Evolutionary conservation across 2,888 invertebrate genomes (phyloP), one percentile per base, ranked within the genome.

Genomic region (Noctua pronuba): DNA sequence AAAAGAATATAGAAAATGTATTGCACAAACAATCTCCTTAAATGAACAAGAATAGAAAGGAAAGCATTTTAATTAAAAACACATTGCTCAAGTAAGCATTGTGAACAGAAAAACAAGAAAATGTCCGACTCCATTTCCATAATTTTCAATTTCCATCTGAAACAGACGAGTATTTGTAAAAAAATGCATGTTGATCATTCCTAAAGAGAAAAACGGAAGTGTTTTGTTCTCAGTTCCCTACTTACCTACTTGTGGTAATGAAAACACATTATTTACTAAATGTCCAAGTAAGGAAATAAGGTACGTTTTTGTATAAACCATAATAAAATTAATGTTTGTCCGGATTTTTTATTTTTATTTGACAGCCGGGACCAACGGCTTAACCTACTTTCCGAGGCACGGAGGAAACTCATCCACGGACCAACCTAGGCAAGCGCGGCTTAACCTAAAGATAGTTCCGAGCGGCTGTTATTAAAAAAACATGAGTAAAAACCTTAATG

Each of bases 131-230:
- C 8, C 31, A 64, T 82, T 79, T 82, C 35, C 84, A 68, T 68
- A 71, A 68, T 64, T 66, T 79, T 58, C 58, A 74, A 71, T 84
- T 82, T 58, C 21, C 66, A 58, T 68, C 44, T 58, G 35, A 73
- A 70, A 58, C 58, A 62, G 67, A 79, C 41, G 49, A 31, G 55
- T 69, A 52, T 70, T 73, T 41, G 44, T n/a, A 35, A 60, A 74
- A 79, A 64, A 79, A 84, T 79, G 49, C 38, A 46, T 28, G 58
- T 52, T 78, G 38, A 78, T 69, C 2, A 58, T 65, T 72, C 35
- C 13, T 66, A 28, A 28, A 68, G n/a, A 82, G 65, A 24, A 65
- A 64, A 58, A 46, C 13, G 5, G 24, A 60, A 62, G 11, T 58
- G 35, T 60, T 58, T 46, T 79, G 46, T 78, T 71, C 6, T 28